These are phyloP conservation scores for Adelosebastes latens DNA, from an alignment of 2,797 vertebrate species.

Conservation along the genomic window DNA sequence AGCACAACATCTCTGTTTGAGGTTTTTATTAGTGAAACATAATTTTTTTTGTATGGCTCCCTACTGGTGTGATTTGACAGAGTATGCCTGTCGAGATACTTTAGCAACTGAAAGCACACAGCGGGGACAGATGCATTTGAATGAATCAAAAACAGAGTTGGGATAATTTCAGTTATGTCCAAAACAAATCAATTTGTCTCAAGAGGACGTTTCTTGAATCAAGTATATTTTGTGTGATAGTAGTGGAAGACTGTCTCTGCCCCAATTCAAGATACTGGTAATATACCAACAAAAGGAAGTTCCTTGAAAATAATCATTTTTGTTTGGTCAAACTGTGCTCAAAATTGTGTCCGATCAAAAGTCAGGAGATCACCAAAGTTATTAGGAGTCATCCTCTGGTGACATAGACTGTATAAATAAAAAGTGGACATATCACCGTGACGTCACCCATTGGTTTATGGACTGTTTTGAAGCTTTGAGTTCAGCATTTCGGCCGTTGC, in stretches of 20 bases:
- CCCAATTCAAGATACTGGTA: neutral
- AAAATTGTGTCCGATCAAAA: neutral
- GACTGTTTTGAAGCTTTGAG: no score
- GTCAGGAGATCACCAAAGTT: neutral
- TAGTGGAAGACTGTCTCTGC: neutral
- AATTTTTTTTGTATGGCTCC: neutral
- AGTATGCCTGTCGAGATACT: neutral
- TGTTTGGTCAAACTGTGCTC: neutral
- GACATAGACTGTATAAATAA: neutral
- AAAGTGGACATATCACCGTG: no score
- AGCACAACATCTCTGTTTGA: constrained; percentile 12
- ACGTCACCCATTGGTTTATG: rapidly evolving
- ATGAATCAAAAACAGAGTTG: neutral
- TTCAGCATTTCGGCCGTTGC: no score
- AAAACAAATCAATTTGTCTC: constrained; percentile 2
- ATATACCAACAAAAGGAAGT: neutral
- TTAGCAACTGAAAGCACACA: constrained; percentile 18
- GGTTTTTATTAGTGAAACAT: constrained; percentile 10
- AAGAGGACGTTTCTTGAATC: neutral
- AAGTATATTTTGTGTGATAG: neutral
- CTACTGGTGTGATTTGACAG: constrained; percentile 22
- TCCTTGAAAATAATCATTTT: neutral
- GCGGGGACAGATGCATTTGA: constrained; percentile 1
- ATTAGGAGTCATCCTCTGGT: neutral
- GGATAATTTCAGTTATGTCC: neutral